These are phyloP conservation scores for Arrhopalites spinosus DNA, from an alignment of 2,888 invertebrate genomes.

Conservation along the genomic window DNA sequence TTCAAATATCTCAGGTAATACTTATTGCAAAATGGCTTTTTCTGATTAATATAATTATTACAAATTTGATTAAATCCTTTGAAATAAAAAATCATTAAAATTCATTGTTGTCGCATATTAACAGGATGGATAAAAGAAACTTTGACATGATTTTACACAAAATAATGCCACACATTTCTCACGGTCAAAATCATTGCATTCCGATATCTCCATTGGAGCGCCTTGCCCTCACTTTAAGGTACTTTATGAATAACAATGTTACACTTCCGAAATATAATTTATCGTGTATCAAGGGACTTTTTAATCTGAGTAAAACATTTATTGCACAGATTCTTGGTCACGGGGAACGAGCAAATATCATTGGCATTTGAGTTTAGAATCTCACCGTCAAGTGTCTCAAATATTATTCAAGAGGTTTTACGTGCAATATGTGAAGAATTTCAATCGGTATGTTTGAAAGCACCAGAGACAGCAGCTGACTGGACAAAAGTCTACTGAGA, in stretches of 20 bases:
- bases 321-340: constrained; percentile 7
- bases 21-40: neutral
- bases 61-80: neutral
- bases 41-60: neutral
- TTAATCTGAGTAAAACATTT: neutral
- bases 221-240: constrained; percentile 6
- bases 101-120: neutral
- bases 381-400: constrained; percentile 28
- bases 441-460: neutral
- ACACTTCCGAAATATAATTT: neutral
- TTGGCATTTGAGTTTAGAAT: neutral
- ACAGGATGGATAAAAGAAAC: constrained; percentile 29
- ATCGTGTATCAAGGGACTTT: neutral
- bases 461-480: neutral
- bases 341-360: constrained; percentile 19
- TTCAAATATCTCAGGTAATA: constrained; percentile 8
- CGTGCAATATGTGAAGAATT: constrained; percentile 2
- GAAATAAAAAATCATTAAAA: neutral
- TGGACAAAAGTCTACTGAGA: constrained; percentile 4
- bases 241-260: neutral
- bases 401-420: constrained; percentile 29
- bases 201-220: constrained; percentile 1
- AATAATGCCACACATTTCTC: neutral
- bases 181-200: constrained; percentile 1
- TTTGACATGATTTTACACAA: constrained; percentile 9